Evolutionary conservation across 2,888 invertebrate species (phyloP), one percentile per base, ranked within the genome.

Genomic region (Apomyelois bistriatella): DNA sequence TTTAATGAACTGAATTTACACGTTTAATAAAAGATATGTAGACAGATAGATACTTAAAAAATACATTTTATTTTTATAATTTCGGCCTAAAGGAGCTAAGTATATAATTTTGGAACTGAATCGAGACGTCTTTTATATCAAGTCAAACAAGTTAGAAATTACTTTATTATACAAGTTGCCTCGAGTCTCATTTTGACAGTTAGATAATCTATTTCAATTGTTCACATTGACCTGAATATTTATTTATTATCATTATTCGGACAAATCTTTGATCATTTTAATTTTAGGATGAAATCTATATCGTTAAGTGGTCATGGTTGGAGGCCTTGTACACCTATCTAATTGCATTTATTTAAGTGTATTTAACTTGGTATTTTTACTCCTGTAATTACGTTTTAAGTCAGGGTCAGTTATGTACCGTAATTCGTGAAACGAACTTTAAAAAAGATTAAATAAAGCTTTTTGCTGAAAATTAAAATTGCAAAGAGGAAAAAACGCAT

Each of bases 401-500:
- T 22, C 22, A 22, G 5, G 5, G 5, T 22, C 22, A 22, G 5
- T 22, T 22, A 22, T 22, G 22, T 22, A 22, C 22, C 38, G 12
- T 6, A 38, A 38, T 32, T 10, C 32, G 32, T 8, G 8, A 32
- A 15, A 38, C 15, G 7, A 36, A 4, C n/a, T 12, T 3, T 3
- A 9, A 16, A 8, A 15, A 16, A 40, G 15, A 1, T 15, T 13
- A 30, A 42, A 12, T 12, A 32, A 28, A 12, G 13, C 5, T 22
- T 22, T 46, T 46, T 38, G 28, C 28, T 28, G 13, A 13, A 22
- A 38, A 38, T 48, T 37, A 22, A 28, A 48, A 38, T 48, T 28
- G 15, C 38, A 30, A 48, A 28, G 22, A 10, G 12, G 36, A 48
- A 12, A 16, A 57, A 37, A 28, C 28, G 53, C 41, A 55, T 53